Conservation (phyloP, 1,140 invertebrate species). For the Drosophila nigromelanica region DNA sequence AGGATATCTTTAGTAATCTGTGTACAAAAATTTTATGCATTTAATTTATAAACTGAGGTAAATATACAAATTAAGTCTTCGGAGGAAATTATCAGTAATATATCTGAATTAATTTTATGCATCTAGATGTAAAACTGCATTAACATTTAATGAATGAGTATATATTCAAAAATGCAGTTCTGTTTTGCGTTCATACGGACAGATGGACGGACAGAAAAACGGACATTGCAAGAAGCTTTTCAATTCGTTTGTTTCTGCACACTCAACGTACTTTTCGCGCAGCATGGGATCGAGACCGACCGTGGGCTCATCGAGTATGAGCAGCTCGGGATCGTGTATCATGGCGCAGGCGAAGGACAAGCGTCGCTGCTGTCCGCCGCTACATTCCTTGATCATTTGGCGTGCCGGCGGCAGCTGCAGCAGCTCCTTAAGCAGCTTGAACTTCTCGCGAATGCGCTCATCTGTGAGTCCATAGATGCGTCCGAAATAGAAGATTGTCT, state of each 20-base stretch:
- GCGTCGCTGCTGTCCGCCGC: slow-evolving; percentile 94
- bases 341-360: slow-evolving; percentile 94
- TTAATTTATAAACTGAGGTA: too few relatives aligned
- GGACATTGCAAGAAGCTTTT: too few relatives aligned
- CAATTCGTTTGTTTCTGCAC: too few relatives aligned
- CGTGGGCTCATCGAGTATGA: slow-evolving; percentile 97
- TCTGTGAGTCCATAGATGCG: slow-evolving; percentile 91
- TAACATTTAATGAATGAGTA: too few relatives aligned
- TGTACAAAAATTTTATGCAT: too few relatives aligned
- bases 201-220: too few relatives aligned
- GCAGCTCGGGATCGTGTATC: slow-evolving; percentile 93
- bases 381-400: slow-evolving; percentile 87
- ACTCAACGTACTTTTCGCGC: slow-evolving; percentile 88
- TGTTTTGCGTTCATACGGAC: too few relatives aligned
- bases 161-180: too few relatives aligned
- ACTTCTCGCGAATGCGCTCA: slow-evolving; percentile 87
- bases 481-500: slow-evolving; percentile 95
- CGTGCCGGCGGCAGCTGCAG: slow-evolving; percentile 89
- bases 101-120: too few relatives aligned
- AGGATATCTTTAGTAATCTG: too few relatives aligned
- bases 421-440: slow-evolving; percentile 88
- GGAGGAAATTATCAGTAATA: background rate
- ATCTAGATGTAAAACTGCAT: too few relatives aligned
- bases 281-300: slow-evolving; percentile 96
- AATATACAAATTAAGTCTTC: too few relatives aligned